Conservation (phyloP, 2,797 vertebrate species). For the Eidolon dupreanum region DNA sequence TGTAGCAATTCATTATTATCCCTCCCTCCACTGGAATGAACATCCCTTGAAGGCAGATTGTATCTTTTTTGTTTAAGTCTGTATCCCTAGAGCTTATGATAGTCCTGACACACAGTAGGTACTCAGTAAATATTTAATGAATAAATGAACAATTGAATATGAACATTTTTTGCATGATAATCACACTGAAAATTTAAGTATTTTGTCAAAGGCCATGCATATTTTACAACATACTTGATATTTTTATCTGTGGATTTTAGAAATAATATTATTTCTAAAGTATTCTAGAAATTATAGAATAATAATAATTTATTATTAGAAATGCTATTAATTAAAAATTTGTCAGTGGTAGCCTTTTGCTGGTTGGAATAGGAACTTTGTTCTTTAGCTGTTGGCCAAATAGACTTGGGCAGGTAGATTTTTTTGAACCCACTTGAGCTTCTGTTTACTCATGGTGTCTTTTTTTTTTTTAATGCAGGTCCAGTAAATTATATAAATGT, state of each 20-base stretch:
- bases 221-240: background rate
- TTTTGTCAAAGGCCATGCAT: background rate
- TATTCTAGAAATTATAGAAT: too few relatives aligned
- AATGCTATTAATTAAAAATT: background rate
- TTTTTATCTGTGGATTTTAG: constrained; percentile 30
- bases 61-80: background rate
- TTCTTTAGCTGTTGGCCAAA: background rate
- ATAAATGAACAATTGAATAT: background rate
- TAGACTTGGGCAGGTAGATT: background rate
- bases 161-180: background rate
- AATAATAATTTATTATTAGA: too few relatives aligned
- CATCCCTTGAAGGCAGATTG: background rate
- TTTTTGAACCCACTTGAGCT: background rate
- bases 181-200: background rate
- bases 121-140: background rate
- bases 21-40: background rate
- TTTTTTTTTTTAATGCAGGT: too few relatives aligned
- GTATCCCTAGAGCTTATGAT: background rate
- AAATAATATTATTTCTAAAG: background rate
- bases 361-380: background rate
- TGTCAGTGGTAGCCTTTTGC: background rate
- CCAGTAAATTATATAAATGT: too few relatives aligned
- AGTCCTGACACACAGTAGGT: background rate
- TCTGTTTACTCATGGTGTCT: background rate
- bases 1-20: background rate